Conservation (phyloP, 2,888 invertebrate genomes). For the Ophonus ardosiacus region DNA sequence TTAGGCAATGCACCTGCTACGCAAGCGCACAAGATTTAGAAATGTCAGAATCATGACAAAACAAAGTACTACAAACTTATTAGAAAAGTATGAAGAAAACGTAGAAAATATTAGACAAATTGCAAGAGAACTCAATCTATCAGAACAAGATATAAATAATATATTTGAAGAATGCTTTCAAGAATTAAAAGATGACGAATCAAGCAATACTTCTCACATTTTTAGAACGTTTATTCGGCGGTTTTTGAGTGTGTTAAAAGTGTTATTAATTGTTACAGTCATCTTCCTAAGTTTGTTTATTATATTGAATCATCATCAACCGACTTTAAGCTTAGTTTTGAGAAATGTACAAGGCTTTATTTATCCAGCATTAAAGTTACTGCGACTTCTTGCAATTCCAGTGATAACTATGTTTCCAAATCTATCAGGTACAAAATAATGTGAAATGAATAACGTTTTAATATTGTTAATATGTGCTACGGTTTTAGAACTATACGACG, state of each 20-base stretch:
- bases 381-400: slow-evolving; percentile 87
- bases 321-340: slow-evolving; percentile 82
- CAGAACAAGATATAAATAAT: slow-evolving; percentile 80
- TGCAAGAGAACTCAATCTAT: slow-evolving; percentile 80
- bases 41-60: slow-evolving; percentile 48
- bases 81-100: slow-evolving; percentile 78
- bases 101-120: slow-evolving; percentile 79
- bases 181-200: slow-evolving; percentile 72
- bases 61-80: slow-evolving; percentile 69
- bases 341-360: slow-evolving; percentile 88
- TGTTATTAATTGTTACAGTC: slow-evolving; percentile 70
- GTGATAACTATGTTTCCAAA: slow-evolving; percentile 85
- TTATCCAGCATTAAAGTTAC: slow-evolving; percentile 86
- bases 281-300: slow-evolving; percentile 75
- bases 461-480: background rate
- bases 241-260: slow-evolving; percentile 65
- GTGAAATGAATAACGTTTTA: background rate
- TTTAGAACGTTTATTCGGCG: slow-evolving; percentile 14
- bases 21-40: slow-evolving; percentile 1
- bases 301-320: slow-evolving; percentile 79
- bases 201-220: slow-evolving; percentile 10
- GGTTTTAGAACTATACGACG: slow-evolving; percentile 85
- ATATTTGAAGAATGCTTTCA: slow-evolving; percentile 79
- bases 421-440: slow-evolving; percentile 79
- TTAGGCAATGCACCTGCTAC: background rate